Conservation (phyloP, 2,113 vertebrate species). For the Colossoma macropomum region DNA sequence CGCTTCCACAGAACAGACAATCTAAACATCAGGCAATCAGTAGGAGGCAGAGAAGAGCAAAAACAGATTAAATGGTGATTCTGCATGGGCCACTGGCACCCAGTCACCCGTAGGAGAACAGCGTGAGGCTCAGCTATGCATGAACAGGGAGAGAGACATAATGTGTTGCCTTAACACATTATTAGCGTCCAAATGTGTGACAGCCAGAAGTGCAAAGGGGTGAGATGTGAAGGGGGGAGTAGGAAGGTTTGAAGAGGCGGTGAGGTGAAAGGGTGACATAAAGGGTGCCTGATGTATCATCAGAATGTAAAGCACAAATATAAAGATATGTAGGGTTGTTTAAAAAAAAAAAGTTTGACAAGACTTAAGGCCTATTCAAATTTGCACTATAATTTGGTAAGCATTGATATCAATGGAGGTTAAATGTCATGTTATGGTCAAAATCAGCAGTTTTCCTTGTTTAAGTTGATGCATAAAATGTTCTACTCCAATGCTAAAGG, state of each 20-base stretch:
- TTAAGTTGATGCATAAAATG: too few species aligned
- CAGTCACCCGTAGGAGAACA: constrained; percentile 24
- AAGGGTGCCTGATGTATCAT: not conserved
- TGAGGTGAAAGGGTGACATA: not conserved
- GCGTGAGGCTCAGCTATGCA: constrained; percentile 8
- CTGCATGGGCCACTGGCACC: not conserved
- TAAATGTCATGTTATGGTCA: too few species aligned
- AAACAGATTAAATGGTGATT: constrained; percentile 38
- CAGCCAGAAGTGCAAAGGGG: not conserved
- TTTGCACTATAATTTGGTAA: not conserved
- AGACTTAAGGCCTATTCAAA: too few species aligned
- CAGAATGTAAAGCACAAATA: not conserved
- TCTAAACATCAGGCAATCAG: constrained; percentile 25
- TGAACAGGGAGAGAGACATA: constrained; percentile 7
- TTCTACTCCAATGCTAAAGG: too few species aligned
- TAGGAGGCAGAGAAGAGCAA: constrained; percentile 12
- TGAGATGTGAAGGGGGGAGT: not conserved
- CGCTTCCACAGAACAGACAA: constrained; percentile 2
- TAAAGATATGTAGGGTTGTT: not conserved
- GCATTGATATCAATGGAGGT: not conserved
- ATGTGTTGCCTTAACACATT: constrained; percentile 28
- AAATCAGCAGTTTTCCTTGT: too few species aligned
- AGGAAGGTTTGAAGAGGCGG: not conserved
- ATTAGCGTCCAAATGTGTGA: not conserved
- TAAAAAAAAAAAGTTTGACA: not conserved